phyloP scores from a whole-genome alignment of 2,888 invertebrate species.

The Cremastobaeus sp. region DNA sequence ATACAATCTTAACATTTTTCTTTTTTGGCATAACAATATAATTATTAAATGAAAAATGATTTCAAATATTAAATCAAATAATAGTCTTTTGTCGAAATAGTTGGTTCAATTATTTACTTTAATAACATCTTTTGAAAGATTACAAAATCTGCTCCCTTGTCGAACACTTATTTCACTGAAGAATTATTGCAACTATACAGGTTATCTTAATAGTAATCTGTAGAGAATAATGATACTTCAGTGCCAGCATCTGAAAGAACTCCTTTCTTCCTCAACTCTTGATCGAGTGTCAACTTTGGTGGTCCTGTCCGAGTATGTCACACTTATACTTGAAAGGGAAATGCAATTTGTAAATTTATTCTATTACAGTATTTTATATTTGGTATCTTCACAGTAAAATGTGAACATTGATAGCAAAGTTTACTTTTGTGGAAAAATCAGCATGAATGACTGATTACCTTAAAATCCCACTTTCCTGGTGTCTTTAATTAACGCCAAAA shows the following conservation, averaged over 20 bases:
- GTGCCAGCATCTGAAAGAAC: conserved; percentile 81
- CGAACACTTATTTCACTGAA: too few species aligned
- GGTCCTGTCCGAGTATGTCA: conserved; percentile 99
- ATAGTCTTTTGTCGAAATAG: too few species aligned
- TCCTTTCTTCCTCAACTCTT: conserved; percentile 80
- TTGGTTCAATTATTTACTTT: too few species aligned
- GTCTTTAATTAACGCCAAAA: conserved; percentile 91
- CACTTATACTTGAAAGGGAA: conserved; percentile 87
- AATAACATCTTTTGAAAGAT: too few species aligned
- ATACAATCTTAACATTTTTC: too few species aligned
- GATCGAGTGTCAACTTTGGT: conserved; percentile 87
- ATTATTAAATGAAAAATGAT: too few species aligned
- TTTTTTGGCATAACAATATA: too few species aligned
- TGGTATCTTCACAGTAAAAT: background rate
- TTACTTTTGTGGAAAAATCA: conserved; percentile 90
- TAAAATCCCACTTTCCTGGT: conserved; percentile 92
- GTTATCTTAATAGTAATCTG: conserved; percentile 23
- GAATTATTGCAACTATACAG: too few species aligned
- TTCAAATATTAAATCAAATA: too few species aligned
- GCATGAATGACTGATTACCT: conserved; percentile 88
- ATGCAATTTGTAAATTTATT: background rate
- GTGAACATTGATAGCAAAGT: background rate
- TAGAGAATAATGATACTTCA: conserved; percentile 79
- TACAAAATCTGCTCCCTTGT: too few species aligned
- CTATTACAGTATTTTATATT: background rate